A percentile compares a stretch with the other conserved stretches of the same genome.
Evolutionary conservation across 2,888 invertebrate genomes (phyloP).

Genomic region (Drosophila parthenogenetica): DNA sequence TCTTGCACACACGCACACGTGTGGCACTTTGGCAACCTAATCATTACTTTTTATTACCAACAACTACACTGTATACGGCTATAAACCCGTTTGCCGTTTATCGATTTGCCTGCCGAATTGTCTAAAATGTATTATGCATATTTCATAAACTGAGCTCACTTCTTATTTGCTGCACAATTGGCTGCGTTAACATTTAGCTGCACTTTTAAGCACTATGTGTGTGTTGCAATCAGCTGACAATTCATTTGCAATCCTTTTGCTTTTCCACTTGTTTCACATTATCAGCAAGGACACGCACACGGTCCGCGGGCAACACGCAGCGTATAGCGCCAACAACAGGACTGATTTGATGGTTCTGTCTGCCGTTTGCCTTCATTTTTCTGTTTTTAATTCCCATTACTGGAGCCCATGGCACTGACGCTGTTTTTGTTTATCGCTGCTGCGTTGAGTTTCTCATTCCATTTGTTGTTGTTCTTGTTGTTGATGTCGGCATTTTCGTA

Average conservation of each 20-base stretch:
- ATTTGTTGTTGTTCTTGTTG: conserved; percentile 55
- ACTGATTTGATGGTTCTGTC: conserved; percentile 68
- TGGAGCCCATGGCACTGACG: conserved; percentile 50
- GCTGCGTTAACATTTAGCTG: conserved; percentile 15
- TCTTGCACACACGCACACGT: conserved; percentile 50
- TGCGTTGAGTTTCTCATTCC: conserved; percentile 60
- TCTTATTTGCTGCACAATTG: conserved; percentile 47
- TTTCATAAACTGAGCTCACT: conserved; percentile 45
- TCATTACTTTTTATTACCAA: conserved; percentile 40
- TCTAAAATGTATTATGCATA: conserved; percentile 49
- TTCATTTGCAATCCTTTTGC: conserved; percentile 23
- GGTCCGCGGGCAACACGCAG: conserved; percentile 51
- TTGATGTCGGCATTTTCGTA: conserved; percentile 71
- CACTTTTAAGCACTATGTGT: not conserved
- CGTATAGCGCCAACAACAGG: conserved; percentile 63
- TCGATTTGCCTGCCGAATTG: conserved; percentile 71
- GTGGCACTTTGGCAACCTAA: conserved; percentile 31
- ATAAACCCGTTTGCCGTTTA: conserved; percentile 52
- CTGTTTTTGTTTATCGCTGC: conserved; percentile 77
- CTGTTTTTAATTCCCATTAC: conserved; percentile 69
- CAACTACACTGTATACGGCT: conserved; percentile 20
- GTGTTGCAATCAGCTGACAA: conserved; percentile 25
- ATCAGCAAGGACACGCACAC: conserved; percentile 32
- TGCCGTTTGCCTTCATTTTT: conserved; percentile 21
- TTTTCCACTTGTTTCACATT: conserved; percentile 19